These are phyloP conservation scores for Minunthozetes semirufus DNA, from an alignment of 2,888 invertebrate species.

Conservation along the genomic window DNA sequence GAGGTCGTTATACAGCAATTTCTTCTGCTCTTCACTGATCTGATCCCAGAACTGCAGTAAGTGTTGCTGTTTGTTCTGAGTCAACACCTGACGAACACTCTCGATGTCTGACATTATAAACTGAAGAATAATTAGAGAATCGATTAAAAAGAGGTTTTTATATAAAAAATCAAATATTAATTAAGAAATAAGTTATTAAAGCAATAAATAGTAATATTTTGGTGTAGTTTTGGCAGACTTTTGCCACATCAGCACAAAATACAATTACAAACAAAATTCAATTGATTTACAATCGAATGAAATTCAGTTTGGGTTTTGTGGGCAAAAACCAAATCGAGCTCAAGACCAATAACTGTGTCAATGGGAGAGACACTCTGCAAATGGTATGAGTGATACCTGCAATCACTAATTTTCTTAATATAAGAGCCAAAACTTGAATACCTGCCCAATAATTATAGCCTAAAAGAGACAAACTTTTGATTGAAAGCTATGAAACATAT, in stretches of 20 bases:
- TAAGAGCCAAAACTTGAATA: not conserved
- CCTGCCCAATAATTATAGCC: not conserved
- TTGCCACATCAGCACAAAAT: slow-evolving; percentile 22
- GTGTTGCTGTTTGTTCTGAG: slow-evolving; percentile 67
- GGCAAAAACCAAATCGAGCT: not conserved
- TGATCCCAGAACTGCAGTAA: slow-evolving; percentile 72
- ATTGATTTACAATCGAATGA: not conserved
- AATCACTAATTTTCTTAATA: not conserved
- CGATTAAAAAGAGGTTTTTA: not conserved
- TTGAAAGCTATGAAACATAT: not conserved
- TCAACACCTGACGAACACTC: slow-evolving; percentile 47
- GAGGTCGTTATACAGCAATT: slow-evolving; percentile 58
- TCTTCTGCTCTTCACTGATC: slow-evolving; percentile 56
- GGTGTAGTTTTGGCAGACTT: not conserved
- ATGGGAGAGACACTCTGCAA: not conserved
- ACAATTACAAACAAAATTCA: not conserved
- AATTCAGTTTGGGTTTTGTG: not conserved
- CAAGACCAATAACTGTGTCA: slow-evolving; percentile 17
- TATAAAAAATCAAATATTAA: not conserved
- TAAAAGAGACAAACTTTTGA: not conserved
- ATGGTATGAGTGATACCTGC: not conserved
- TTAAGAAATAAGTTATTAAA: not conserved
- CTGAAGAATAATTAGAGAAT: not conserved
- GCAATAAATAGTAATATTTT: not conserved
- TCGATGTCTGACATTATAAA: slow-evolving; percentile 36